Percentiles rank a stretch among this genome's conserved stretches.
Evolutionary conservation across 2,113 vertebrate genomes (phyloP).

Genomic region (Cepphus grylle): DNA sequence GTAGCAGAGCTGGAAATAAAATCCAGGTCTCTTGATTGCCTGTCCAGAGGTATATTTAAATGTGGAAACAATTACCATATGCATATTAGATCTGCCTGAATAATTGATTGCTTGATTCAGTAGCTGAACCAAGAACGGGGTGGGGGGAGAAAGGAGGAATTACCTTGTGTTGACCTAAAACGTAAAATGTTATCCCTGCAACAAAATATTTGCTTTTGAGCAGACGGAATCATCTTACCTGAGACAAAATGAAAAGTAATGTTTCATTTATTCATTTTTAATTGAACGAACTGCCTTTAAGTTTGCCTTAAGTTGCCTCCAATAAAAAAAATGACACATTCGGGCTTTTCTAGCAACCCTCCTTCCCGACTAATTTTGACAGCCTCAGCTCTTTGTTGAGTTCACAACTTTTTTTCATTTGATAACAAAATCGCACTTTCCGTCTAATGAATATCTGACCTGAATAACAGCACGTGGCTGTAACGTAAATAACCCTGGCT

Average conservation of each 20-base stretch:
- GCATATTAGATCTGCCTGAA: slow-evolving; percentile 11
- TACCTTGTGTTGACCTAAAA: slow-evolving; percentile 1
- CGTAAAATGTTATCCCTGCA: background rate
- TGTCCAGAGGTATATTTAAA: slow-evolving; percentile 33
- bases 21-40: slow-evolving; percentile 34
- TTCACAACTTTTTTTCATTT: background rate
- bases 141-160: background rate
- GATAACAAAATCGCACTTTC: background rate
- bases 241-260: background rate
- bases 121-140: background rate
- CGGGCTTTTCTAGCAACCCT: background rate
- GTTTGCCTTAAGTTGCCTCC: background rate
- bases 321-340: background rate
- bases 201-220: background rate
- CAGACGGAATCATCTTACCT: background rate
- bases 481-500: background rate
- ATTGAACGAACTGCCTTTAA: background rate
- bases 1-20: slow-evolving; percentile 29
- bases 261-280: slow-evolving; percentile 11
- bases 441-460: background rate
- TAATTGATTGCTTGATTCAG: slow-evolving; percentile 47
- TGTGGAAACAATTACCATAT: slow-evolving; percentile 52
- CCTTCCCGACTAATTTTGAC: background rate
- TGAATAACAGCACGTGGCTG: background rate
- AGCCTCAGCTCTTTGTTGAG: background rate